Evolutionary conservation across 1,140 invertebrate genomes (phyloP), one percentile per base, ranked within the genome.

Genomic region (Zaprionus taronus): DNA sequence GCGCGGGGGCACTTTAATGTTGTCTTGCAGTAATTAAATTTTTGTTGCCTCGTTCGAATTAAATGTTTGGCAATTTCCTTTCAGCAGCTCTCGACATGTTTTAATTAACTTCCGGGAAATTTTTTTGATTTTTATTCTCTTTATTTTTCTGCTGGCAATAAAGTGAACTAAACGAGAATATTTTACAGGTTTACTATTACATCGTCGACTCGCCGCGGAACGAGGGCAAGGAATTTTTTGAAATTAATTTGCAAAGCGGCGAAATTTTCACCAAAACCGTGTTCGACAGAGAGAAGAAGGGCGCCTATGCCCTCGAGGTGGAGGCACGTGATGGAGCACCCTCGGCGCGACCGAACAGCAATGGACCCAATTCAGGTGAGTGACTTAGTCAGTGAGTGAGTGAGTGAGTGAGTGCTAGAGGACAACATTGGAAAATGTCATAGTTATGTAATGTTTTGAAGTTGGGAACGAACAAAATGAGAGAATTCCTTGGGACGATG

Each of bases 201-300:
- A 97, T 99, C 65, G 97, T 98, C 51, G 96, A 98, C 85, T 98
- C 97, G 44, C 95, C 95, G 17, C 95, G 96, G 68, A 98, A 98
- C 93, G 97, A 98, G 92, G 97, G 97, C 64, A 98, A 98, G 93
- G 97, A 98, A 93, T 98, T 96, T 93, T 99, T 99, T 93, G 97
- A 98, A 93, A 98, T 99, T 92, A 98, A 98, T 93, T 95, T 96
- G 91, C 96, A 98, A 91, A 97, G 97, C 14, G 98, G 98, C 1
- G 97, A 98, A 93, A 96, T 99, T 79, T 98, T 97, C 93, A 99
- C 98, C 3, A 98, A 98, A 93, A 94, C 97, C 55, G 96, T 98
- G 72, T 99, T 99, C 94, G 97, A 98, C 94, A 96, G 98, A 75
- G 97, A 98, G 93, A 98, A 98, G 94, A 97, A 98, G 92, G 97